Conservation (phyloP, 2,888 invertebrate genomes). For the Caenorhabditis angaria region DNA sequence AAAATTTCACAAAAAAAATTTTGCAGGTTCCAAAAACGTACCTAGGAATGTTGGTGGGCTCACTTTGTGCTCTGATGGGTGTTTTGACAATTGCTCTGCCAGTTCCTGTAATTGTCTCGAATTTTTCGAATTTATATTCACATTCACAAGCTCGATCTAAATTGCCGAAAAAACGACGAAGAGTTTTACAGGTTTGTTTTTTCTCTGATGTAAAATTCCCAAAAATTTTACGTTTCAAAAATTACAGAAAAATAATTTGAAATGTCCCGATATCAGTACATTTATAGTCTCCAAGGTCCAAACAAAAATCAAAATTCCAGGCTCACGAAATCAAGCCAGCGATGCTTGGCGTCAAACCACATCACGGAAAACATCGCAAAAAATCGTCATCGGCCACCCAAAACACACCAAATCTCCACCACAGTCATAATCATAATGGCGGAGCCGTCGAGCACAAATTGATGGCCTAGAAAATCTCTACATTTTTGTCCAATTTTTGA, state of each 20-base stretch:
- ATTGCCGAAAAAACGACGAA: slow-evolving; percentile 59
- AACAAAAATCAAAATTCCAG: slow-evolving; percentile 33
- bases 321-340: slow-evolving; percentile 64
- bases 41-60: slow-evolving; percentile 69
- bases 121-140: slow-evolving; percentile 68
- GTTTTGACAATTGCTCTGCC: slow-evolving; percentile 69
- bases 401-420: neutral
- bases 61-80: slow-evolving; percentile 69
- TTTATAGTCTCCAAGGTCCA: neutral
- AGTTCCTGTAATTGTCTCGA: slow-evolving; percentile 66
- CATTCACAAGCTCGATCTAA: slow-evolving; percentile 66
- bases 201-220: too few relatives aligned
- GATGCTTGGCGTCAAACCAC: slow-evolving; percentile 46
- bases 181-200: slow-evolving; percentile 57
- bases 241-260: too few relatives aligned
- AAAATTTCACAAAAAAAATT: too few relatives aligned
- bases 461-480: neutral
- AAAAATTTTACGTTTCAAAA: too few relatives aligned
- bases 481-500: neutral
- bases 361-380: slow-evolving; percentile 55
- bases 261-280: neutral
- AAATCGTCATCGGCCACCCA: slow-evolving; percentile 48
- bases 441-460: slow-evolving; percentile 21
- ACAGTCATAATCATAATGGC: slow-evolving; percentile 49
- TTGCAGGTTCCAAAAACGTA: slow-evolving; percentile 55